Evolutionary conservation across 2,888 invertebrate genomes (phyloP).

Genomic region (Trachelus stipa): DNA sequence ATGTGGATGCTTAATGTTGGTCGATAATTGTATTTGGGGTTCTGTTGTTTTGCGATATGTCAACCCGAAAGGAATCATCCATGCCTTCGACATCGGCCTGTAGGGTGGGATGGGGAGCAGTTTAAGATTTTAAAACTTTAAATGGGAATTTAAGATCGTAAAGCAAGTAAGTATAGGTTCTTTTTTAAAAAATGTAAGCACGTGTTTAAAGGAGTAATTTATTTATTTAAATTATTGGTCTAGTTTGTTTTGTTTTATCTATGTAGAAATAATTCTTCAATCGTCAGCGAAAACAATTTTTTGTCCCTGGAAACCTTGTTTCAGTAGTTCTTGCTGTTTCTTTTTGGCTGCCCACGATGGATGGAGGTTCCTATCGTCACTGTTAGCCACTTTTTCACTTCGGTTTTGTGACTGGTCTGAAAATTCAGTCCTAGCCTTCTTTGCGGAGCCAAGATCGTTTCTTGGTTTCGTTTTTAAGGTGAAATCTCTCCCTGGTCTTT

Average conservation of each 20-base stretch:
- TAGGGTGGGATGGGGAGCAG: neutral
- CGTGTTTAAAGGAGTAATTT: neutral
- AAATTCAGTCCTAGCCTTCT: conserved; percentile 1
- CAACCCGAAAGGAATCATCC: neutral
- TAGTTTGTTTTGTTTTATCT: neutral
- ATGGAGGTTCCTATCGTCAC: conserved; percentile 43
- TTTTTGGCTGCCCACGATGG: conserved; percentile 63
- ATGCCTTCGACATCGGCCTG: neutral
- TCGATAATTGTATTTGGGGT: neutral
- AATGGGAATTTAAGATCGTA: neutral
- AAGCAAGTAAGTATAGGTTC: neutral
- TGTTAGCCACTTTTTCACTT: conserved; percentile 1
- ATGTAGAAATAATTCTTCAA: conserved; percentile 16
- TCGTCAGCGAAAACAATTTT: conserved; percentile 58
- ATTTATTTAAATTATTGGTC: neutral
- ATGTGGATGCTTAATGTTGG: neutral
- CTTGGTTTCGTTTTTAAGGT: neutral
- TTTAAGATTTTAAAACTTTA: neutral
- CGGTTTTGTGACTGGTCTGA: neutral
- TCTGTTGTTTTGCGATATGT: neutral
- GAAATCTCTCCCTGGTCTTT: neutral
- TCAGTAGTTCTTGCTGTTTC: conserved; percentile 57
- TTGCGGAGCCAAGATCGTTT: neutral
- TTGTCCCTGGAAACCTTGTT: conserved; percentile 60
- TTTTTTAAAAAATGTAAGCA: neutral